Evolutionary conservation across 2,113 vertebrate genomes (phyloP).

Genomic region (Vireo altiloquus): DNA sequence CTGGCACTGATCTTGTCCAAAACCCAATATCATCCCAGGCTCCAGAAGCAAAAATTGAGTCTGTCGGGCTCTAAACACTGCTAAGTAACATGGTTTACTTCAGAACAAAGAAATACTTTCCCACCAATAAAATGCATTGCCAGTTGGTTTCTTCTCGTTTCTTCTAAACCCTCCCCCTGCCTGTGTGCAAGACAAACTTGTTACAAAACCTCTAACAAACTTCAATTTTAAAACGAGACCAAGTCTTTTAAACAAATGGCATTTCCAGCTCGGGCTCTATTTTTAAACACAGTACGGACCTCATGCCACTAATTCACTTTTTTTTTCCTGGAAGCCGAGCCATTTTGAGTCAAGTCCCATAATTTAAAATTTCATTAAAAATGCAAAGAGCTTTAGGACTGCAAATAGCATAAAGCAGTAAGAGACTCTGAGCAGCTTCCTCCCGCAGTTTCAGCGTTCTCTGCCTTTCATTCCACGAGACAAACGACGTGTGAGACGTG

Average conservation of each 20-base stretch:
- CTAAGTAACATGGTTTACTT: background rate
- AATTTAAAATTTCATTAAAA: background rate
- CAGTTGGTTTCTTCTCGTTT: background rate
- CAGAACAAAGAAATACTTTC: constrained; percentile 18
- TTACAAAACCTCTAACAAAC: background rate
- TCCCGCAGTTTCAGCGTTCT: background rate
- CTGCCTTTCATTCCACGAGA: background rate
- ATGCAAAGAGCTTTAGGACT: background rate
- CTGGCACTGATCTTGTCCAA: background rate
- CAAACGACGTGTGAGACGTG: background rate
- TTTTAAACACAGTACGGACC: background rate
- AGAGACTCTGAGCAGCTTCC: background rate
- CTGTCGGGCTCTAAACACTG: background rate
- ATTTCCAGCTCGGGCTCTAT: background rate
- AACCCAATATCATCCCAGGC: background rate
- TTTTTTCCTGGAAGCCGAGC: background rate
- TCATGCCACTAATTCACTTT: background rate
- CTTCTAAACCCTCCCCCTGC: background rate
- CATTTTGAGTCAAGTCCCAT: constrained; percentile 2
- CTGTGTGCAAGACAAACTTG: background rate
- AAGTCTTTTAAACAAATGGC: background rate
- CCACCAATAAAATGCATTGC: background rate
- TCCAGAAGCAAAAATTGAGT: background rate
- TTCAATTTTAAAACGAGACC: background rate
- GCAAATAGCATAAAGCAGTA: background rate